Percentiles rank a stretch among this genome's conserved stretches.
Evolutionary conservation across 2,888 invertebrate species (phyloP).

Genomic region (Athetis lepigone): DNA sequence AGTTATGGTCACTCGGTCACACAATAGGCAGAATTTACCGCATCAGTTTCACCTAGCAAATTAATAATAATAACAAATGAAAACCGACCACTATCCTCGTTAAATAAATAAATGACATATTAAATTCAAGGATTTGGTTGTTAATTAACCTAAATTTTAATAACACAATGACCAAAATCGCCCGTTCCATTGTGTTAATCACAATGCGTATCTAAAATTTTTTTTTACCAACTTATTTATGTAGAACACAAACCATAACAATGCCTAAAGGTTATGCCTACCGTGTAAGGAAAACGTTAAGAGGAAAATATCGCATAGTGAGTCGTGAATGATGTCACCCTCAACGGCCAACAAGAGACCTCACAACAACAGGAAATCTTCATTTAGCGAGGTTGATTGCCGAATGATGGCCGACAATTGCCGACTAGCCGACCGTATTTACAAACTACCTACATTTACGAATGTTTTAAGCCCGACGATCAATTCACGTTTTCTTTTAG

Average conservation of each 20-base stretch:
- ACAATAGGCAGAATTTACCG: conserved; percentile 10
- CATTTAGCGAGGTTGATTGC: conserved; percentile 69
- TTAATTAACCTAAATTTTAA: conserved; percentile 13
- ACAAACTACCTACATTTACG: conserved; percentile 26
- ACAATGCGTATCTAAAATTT: not conserved
- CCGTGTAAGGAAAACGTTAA: conserved; percentile 62
- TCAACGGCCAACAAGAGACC: conserved; percentile 61
- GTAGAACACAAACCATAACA: conserved; percentile 23
- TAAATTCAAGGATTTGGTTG: conserved; percentile 24
- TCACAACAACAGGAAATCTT: conserved; percentile 75
- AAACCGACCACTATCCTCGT: conserved; percentile 16
- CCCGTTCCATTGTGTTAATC: not conserved
- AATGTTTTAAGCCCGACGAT: conserved; percentile 32
- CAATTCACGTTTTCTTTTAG: conserved; percentile 25
- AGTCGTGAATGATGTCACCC: conserved; percentile 69
- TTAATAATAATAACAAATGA: conserved; percentile 36
- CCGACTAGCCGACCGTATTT: conserved; percentile 26
- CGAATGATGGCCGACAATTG: conserved; percentile 60
- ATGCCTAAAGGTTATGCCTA: conserved; percentile 27
- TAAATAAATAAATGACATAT: conserved; percentile 26
- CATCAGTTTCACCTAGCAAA: conserved; percentile 12
- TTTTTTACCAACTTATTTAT: not conserved
- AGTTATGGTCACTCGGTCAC: conserved; percentile 11
- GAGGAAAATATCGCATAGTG: conserved; percentile 65
- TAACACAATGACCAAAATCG: not conserved